These are phyloP conservation scores for Mylabris phalerata DNA, from an alignment of 1,140 invertebrate species.

Conservation along the genomic window DNA sequence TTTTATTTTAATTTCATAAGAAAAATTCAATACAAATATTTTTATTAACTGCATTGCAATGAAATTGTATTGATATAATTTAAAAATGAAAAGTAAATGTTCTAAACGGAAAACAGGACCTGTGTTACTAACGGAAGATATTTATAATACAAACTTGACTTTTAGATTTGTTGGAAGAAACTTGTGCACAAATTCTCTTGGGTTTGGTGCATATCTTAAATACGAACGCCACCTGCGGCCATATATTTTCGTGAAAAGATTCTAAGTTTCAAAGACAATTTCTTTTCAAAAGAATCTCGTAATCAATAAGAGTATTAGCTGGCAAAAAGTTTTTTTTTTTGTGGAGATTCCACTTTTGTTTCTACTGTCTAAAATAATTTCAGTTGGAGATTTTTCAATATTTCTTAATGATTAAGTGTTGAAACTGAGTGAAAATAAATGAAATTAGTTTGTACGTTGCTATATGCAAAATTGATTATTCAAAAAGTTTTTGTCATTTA, in stretches of 20 bases:
- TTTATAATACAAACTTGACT: conserved; percentile 15
- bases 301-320: conserved; percentile 12
- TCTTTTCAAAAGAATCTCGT: conserved; percentile 8
- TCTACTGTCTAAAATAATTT: not conserved
- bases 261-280: conserved; percentile 13
- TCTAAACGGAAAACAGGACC: no score
- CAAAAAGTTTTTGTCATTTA: conserved; percentile 2
- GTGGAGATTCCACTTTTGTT: not conserved
- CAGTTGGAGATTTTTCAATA: no score
- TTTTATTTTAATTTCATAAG: no score
- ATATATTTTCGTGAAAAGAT: conserved; percentile 12
- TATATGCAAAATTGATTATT: conserved; percentile 1
- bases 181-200: conserved; percentile 16
- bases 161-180: conserved; percentile 16
- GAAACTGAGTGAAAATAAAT: not conserved
- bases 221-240: conserved; percentile 14
- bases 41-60: no score
- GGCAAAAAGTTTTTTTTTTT: not conserved
- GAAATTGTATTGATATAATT: no score
- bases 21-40: no score
- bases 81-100: no score
- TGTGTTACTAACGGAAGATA: not conserved
- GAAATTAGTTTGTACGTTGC: not conserved
- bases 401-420: no score
- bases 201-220: conserved; percentile 16